Evolutionary conservation across 2,888 invertebrate species (phyloP).

Genomic region (Mesorhabditis sp.): DNA sequence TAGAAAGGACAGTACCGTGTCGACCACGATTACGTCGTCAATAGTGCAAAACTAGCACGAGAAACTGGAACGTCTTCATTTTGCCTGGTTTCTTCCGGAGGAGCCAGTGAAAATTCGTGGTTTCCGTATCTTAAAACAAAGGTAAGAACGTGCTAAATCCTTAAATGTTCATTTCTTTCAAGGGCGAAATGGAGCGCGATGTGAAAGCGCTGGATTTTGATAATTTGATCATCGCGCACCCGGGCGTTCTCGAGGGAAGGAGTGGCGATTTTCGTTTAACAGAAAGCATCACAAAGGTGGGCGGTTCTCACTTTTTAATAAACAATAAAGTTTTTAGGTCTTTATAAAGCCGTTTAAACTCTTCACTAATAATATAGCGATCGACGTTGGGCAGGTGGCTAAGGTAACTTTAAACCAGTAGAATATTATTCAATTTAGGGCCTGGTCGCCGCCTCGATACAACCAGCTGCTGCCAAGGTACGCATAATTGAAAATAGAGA

Average conservation of each 20-base stretch:
- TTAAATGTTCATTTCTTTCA: background rate
- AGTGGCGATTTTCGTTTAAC: background rate
- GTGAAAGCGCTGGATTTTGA: conserved; percentile 31
- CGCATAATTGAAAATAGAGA: no score
- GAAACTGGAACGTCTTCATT: conserved; percentile 55
- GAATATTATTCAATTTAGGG: no score
- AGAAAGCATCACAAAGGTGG: no score
- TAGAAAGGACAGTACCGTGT: conserved; percentile 62
- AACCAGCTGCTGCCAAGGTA: no score
- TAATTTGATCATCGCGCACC: conserved; percentile 28
- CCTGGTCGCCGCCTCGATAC: no score
- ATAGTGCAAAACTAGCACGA: conserved; percentile 61
- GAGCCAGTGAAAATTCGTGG: conserved; percentile 61
- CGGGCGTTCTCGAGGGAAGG: conserved; percentile 29
- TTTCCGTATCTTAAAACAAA: conserved; percentile 63
- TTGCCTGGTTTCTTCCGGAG: conserved; percentile 61
- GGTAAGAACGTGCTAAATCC: conserved; percentile 39
- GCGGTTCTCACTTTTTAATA: no score
- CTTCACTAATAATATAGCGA: conserved; percentile 20
- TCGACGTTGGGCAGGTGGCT: conserved; percentile 27
- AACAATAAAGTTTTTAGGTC: conserved; percentile 7
- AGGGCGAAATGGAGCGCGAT: conserved; percentile 36
- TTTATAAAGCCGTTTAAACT: conserved; percentile 25
- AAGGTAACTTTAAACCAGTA: conserved; percentile 9
- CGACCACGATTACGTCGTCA: conserved; percentile 64